Base-by-base conservation (phyloP, 2,113 vertebrate species). In the Rhynchomys soricoides region DNA sequence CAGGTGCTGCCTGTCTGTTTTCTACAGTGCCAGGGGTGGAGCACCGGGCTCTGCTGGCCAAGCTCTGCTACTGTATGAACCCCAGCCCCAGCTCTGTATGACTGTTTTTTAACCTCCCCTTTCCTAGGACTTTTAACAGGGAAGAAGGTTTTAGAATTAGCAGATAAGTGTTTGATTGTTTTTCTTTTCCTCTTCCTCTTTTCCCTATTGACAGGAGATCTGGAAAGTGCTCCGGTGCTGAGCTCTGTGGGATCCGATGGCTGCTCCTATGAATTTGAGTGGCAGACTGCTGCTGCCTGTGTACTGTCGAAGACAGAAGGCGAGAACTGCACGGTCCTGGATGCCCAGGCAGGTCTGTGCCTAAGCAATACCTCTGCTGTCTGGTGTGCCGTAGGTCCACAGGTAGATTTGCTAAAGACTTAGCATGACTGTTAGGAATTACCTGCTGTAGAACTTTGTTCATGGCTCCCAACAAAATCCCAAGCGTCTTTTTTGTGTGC, bases 221-320 rank as follows among this genome's bases (percentile, higher is more conserved):
- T 99, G 1, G 99, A 99, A 97, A 99, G 99, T 6, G 98, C 99
- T 52, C 99, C 99, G 0, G 93, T 99, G 94, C 94, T 99, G 74
- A 98, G 98, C 29, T 97, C 98, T 0, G 95, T 98, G 0, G 98
- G 98, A 0, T 85, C 95, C 0, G 96, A 97, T 1, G 95, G 87
- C 0, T 99, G 99, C 89, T 96, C 98, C 1, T 99, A 99, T 7
- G 99, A 99, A 89, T 98, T 99, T 94, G 99, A 99, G 95, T 99
- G 99, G 99, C 98, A 99, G 97, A 99, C 99, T 0, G 99, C 99
- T 0, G 99, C 99, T 0, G 99, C 99, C 0, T 99, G 99, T 22
- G 99, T 99, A 86, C 98, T 99, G 62, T 99, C 99, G 1, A 99
- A 98, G 97, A 98, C 98, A 0, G 98, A 99, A 93, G 99, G 99